These are phyloP conservation scores for Passer domesticus DNA, from an alignment of 2,113 vertebrate genomes.

Conservation along the genomic window DNA sequence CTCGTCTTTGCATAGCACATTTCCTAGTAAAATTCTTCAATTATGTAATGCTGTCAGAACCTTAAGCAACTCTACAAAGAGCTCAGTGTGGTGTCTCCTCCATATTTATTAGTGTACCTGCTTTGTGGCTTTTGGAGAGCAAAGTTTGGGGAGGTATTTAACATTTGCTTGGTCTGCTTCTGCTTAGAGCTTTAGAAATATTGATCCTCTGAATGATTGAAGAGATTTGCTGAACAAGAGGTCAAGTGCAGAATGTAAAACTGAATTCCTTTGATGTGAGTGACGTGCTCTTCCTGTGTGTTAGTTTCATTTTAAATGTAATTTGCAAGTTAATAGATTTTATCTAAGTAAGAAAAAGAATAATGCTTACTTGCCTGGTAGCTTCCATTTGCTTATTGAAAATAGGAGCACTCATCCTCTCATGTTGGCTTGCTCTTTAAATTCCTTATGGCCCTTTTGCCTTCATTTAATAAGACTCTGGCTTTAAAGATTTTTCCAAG, in stretches of 20 bases:
- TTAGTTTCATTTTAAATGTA: background rate
- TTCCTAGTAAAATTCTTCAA: background rate
- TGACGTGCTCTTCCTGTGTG: accelerated
- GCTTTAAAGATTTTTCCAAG: background rate
- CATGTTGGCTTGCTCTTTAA: background rate
- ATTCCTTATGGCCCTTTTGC: background rate
- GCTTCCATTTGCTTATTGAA: background rate
- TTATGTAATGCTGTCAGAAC: background rate
- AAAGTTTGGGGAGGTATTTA: background rate
- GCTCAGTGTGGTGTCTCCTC: background rate
- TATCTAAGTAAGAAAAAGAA: background rate
- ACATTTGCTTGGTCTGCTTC: background rate
- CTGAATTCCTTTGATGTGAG: background rate
- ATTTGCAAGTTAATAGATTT: background rate
- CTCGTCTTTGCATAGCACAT: background rate
- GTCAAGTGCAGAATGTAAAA: background rate
- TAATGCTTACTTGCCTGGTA: background rate
- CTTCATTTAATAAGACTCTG: background rate
- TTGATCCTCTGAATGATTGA: background rate
- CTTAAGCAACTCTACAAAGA: background rate
- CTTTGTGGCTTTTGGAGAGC: background rate
- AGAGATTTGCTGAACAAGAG: background rate
- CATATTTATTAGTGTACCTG: background rate
- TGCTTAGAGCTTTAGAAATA: background rate
- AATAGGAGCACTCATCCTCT: background rate